Conservation (phyloP, 2,797 vertebrate species). For the Dermochelys coriacea region DNA sequence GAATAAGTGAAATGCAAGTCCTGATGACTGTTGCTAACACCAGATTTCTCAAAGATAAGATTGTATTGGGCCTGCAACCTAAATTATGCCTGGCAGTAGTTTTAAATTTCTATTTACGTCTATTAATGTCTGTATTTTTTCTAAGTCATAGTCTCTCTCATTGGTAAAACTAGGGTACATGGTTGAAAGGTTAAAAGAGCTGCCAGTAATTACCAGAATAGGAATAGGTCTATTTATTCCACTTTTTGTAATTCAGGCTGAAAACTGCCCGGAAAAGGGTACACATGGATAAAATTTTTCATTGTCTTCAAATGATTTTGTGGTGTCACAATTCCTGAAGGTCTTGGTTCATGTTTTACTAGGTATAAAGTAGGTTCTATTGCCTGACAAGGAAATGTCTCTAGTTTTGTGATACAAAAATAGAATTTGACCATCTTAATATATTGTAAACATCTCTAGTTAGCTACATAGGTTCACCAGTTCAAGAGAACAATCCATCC, state of each 20-base stretch:
- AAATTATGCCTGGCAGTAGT: not conserved
- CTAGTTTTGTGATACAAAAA: not conserved
- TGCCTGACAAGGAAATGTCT: not conserved
- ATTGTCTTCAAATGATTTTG: rapidly evolving
- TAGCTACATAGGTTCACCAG: not conserved
- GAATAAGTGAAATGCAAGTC: conserved; percentile 1
- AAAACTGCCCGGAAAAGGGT: not conserved
- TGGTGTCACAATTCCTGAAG: not conserved
- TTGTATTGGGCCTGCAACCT: not conserved
- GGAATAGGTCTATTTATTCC: not conserved
- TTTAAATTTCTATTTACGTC: not conserved
- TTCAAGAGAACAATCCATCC: not conserved
- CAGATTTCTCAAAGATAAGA: rapidly evolving
- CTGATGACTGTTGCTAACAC: not conserved
- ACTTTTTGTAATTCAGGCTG: not conserved
- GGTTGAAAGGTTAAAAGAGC: not conserved
- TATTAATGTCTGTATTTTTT: not conserved
- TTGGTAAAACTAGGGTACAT: not conserved
- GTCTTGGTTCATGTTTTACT: not conserved
- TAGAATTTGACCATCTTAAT: not conserved
- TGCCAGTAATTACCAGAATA: not conserved
- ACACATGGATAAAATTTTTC: not conserved
- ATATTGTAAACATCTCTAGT: not conserved
- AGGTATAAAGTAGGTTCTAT: rapidly evolving
- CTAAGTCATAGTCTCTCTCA: not conserved